phyloP scores from a whole-genome alignment of 2,888 invertebrate species.

The Stenodema calcarata region DNA sequence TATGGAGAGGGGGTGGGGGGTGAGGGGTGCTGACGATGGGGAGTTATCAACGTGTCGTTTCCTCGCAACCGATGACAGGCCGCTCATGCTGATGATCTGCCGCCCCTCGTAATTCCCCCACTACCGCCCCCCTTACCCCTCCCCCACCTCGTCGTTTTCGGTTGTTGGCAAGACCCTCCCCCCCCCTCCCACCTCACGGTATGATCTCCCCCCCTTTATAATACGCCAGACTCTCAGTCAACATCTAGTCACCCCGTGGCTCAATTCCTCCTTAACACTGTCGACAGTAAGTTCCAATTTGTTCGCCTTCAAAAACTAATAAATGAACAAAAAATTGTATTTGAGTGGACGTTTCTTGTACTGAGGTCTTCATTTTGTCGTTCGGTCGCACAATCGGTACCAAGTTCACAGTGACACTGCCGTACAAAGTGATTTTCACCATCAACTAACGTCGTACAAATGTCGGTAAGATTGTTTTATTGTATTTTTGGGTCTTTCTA shows the following conservation, averaged over 20 bases:
- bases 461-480: not conserved
- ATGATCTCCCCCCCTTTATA: not conserved
- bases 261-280: conserved; percentile 9
- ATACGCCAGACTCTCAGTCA: conserved; percentile 20
- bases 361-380: not conserved
- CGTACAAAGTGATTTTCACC: not conserved
- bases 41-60: not conserved
- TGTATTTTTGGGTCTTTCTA: not conserved
- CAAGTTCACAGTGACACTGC: not conserved
- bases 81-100: not conserved
- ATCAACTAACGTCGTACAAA: not conserved
- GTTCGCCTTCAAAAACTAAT: not conserved
- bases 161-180: not conserved
- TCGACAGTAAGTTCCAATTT: not conserved
- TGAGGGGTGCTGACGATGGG: not conserved
- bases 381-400: not conserved
- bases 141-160: no score
- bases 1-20: not conserved
- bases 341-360: no score
- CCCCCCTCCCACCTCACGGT: no score
- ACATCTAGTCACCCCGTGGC: conserved; percentile 14
- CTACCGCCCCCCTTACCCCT: not conserved
- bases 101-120: not conserved
- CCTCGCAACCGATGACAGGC: not conserved
- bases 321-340: not conserved